Conservation (phyloP, 2,888 invertebrate genomes). For the Keiferia lycopersicella region DNA sequence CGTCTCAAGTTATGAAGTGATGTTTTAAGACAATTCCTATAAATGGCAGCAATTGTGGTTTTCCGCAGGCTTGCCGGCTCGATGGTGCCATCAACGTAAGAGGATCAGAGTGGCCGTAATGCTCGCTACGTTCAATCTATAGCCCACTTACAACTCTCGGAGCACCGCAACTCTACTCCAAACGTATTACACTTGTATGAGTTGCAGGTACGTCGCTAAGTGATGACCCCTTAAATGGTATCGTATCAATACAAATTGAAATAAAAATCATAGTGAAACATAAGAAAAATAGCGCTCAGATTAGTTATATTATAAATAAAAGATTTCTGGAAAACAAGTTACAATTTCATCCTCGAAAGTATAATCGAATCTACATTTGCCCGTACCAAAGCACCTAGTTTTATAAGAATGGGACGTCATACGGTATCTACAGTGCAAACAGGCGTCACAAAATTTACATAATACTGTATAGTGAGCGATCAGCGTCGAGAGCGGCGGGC, state of each 20-base stretch:
- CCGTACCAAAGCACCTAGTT: slow-evolving; percentile 23
- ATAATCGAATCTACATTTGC: slow-evolving; percentile 16
- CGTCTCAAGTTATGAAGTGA: slow-evolving; percentile 21
- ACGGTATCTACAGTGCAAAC: slow-evolving; percentile 47
- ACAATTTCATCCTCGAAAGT: neutral
- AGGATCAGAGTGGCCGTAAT: slow-evolving; percentile 62
- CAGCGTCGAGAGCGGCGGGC: slow-evolving; percentile 48
- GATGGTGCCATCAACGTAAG: slow-evolving; percentile 63
- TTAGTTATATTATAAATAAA: neutral
- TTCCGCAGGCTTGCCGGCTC: slow-evolving; percentile 41
- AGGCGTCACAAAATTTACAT: slow-evolving; percentile 64
- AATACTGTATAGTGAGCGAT: slow-evolving; percentile 62
- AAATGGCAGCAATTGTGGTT: slow-evolving; percentile 22
- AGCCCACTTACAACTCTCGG: slow-evolving; percentile 43
- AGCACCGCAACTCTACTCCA: neutral
- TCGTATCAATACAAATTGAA: too few relatives aligned
- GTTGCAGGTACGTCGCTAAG: neutral
- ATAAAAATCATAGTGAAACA: too few relatives aligned
- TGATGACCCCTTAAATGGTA: neutral
- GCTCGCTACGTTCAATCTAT: slow-evolving; percentile 48
- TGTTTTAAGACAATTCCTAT: slow-evolving; percentile 20
- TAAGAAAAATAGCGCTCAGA: too few relatives aligned
- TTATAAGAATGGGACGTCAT: slow-evolving; percentile 43
- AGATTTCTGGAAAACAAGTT: neutral
- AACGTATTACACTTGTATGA: slow-evolving; percentile 8